A percentile compares a stretch with the other conserved stretches of the same genome.
Evolutionary conservation across 1,140 invertebrate species (phyloP).

Genomic region (Gryon sp.): DNA sequence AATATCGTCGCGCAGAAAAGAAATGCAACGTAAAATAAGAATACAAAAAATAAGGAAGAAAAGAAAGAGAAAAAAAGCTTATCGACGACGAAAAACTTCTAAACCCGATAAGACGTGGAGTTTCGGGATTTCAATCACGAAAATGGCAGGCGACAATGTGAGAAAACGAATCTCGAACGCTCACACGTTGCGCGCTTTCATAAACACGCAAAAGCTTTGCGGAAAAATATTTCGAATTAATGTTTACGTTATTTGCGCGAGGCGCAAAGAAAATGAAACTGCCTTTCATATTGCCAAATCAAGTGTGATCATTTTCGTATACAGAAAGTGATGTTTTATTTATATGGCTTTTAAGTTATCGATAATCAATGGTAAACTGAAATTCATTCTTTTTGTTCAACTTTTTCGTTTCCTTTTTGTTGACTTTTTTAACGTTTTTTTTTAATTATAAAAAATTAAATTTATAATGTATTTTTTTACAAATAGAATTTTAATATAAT

Average conservation of each 20-base stretch:
- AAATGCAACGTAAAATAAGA: no score
- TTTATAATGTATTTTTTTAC: no score
- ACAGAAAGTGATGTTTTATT: no score
- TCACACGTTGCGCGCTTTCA: slow-evolving; percentile 39
- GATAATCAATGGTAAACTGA: not conserved
- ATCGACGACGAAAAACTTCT: slow-evolving; percentile 51
- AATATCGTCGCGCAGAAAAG: not conserved
- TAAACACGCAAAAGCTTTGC: slow-evolving; percentile 39
- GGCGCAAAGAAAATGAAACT: slow-evolving; percentile 15
- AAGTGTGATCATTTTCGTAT: not conserved
- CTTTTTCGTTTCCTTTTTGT: no score
- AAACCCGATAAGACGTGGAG: slow-evolving; percentile 32
- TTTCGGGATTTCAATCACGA: slow-evolving; percentile 58
- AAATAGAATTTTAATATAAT: no score
- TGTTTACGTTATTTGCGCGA: slow-evolving; percentile 6
- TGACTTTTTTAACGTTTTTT: no score
- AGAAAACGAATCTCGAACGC: slow-evolving; percentile 53
- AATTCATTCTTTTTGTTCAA: no score
- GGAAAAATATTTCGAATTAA: slow-evolving; percentile 17
- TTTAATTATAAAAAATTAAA: no score
- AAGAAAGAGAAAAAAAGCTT: slow-evolving; percentile 2
- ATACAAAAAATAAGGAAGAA: slow-evolving; percentile 22
- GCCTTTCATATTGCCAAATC: slow-evolving; percentile 1
- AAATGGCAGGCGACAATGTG: slow-evolving; percentile 49
- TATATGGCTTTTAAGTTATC: no score